A percentile compares a stretch with the other conserved stretches of the same genome.
These are phyloP conservation scores for Brachystomella parvula DNA, from an alignment of 1,140 invertebrate species.

Conservation along the genomic window DNA sequence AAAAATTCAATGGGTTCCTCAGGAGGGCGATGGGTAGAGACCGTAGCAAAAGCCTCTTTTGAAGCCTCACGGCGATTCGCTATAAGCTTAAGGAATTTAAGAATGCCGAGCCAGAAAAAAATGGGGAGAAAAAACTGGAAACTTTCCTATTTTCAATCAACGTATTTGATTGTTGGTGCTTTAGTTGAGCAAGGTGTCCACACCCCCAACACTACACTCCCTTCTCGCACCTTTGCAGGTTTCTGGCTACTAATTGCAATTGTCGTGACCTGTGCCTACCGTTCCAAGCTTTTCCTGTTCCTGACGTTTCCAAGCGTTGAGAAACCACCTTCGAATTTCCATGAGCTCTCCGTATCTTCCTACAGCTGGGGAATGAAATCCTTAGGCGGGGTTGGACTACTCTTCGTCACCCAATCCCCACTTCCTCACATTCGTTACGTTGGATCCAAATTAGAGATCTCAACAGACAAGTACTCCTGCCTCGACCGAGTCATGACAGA, in stretches of 20 bases:
- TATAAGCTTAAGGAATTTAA: no score
- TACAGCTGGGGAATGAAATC: slow-evolving; percentile 33
- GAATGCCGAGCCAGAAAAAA: no score
- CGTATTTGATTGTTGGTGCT: slow-evolving; percentile 25
- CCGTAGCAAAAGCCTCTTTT: no score
- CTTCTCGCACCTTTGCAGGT: slow-evolving; percentile 15
- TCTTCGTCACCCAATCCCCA: slow-evolving; percentile 35
- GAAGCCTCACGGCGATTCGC: no score
- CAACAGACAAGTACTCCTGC: slow-evolving; percentile 30
- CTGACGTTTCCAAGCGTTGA: slow-evolving; percentile 31
- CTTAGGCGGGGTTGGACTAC: slow-evolving; percentile 28
- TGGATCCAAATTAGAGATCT: slow-evolving; percentile 30
- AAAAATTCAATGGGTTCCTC: no score
- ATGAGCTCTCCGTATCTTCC: slow-evolving; percentile 16
- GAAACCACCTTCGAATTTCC: slow-evolving; percentile 26
- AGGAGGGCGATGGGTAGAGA: no score
- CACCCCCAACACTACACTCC: slow-evolving; percentile 4
- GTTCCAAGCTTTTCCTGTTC: slow-evolving; percentile 33
- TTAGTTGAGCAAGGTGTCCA: slow-evolving; percentile 33
- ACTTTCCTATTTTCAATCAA: slow-evolving; percentile 15
- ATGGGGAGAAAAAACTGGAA: not conserved
- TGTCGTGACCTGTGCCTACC: slow-evolving; percentile 30
- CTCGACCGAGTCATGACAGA: slow-evolving; percentile 27
- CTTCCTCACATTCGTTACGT: slow-evolving; percentile 26
- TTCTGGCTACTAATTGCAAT: slow-evolving; percentile 32